Evolutionary conservation across 2,113 vertebrate genomes (phyloP), one percentile per base, ranked within the genome.

Genomic region (Apteryx owenii): DNA sequence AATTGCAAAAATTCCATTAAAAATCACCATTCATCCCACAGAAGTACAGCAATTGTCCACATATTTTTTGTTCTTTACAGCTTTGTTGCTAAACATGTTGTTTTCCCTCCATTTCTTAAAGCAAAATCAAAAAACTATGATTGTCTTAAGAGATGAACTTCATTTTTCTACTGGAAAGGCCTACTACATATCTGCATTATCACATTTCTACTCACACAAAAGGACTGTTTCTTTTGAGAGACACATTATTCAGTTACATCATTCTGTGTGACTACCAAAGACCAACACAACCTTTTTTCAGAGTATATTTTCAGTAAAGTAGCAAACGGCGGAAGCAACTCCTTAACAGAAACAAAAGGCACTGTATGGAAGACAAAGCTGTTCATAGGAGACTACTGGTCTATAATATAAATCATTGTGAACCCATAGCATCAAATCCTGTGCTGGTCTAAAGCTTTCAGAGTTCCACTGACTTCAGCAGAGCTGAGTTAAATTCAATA

Each of bases 121-220:
- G 56, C 8, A 13, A 1, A 25, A 25, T 26, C 29, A 26, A 44
- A 36, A 44, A 6, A 12, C 5, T 58, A 7, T 7, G 5, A 12
- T 8, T 51, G 7, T 18, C 53, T 61, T 17, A 44, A 36, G 68
- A 22, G 12, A 69, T 4, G 33, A n/a, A 68, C 20, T 29, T 40
- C 40, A 13, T 13, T 79, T 68, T n/a, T 38, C 79, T 68, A 4
- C 33, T 38, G n/a, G 40, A 62, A 50, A 64, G 12, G 12, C 17
- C 17, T 11, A 25, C 25, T 29, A 12, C 0, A 0, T 19, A 40
- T 53, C 33, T 1, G 0, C 53, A 25, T 22, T 28, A 6, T 3
- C 51, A 3, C 23, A 5, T 4, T n/a, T 22, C 54, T 20, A 23
- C 68, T 53, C 38, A 13, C 1, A 5, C 12, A 1, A 48, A 33